phyloP scores from a whole-genome alignment of 1,140 invertebrate species.

The Ceratitis capitata region DNA sequence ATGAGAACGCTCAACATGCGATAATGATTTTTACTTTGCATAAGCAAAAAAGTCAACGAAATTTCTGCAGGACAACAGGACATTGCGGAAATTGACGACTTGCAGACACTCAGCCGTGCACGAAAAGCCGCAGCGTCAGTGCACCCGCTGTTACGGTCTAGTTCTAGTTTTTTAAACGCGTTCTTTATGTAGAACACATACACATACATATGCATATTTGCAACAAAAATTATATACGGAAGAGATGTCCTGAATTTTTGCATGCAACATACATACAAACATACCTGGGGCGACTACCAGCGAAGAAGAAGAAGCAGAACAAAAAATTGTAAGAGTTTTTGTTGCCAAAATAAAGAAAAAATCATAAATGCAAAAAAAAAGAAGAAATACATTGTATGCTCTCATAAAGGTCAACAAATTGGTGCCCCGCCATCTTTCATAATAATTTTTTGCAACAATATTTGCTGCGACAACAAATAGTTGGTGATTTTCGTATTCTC shows the following conservation, averaged over 20 bases:
- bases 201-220: neutral
- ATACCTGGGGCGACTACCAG: neutral
- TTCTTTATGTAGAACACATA: neutral
- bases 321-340: neutral
- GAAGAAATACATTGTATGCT: neutral
- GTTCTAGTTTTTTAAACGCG: constrained; percentile 15
- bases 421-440: neutral
- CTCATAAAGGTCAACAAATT: neutral
- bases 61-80: neutral
- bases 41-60: neutral
- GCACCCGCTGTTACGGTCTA: neutral
- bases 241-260: neutral
- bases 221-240: neutral
- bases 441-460: neutral
- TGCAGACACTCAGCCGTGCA: neutral
- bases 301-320: neutral
- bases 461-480: neutral
- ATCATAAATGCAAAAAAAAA: neutral
- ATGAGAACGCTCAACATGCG: no score
- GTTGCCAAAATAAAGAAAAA: neutral
- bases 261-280: neutral
- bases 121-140: neutral
- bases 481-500: neutral
- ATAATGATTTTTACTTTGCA: neutral
- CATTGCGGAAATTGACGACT: neutral